Percentiles rank a stretch among this genome's conserved stretches.
Evolutionary conservation across 2,797 vertebrate species (phyloP).

Genomic region (Chromis chromis): DNA sequence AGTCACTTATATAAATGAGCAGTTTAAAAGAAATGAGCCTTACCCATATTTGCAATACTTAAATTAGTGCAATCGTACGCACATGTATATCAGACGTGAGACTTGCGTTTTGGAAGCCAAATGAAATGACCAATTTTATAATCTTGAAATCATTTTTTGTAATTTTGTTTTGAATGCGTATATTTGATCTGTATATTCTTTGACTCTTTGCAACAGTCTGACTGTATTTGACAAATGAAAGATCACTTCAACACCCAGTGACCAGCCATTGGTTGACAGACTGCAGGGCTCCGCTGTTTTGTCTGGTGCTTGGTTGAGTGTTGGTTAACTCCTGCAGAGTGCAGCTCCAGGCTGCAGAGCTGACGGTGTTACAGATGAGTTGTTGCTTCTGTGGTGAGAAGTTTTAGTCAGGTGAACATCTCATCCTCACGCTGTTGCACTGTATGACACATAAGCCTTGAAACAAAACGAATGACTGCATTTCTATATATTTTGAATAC

Average conservation of each 20-base stretch:
- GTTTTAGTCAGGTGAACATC: conserved; percentile 24
- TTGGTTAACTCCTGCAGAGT: conserved; percentile 11
- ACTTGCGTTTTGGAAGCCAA: conserved; percentile 23
- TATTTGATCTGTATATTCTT: conserved; percentile 40
- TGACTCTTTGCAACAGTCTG: conserved; percentile 15
- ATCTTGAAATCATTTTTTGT: not conserved
- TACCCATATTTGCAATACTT: conserved; percentile 19
- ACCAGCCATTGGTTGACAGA: conserved; percentile 28
- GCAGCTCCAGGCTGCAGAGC: conserved; percentile 37
- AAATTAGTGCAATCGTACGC: conserved; percentile 28
- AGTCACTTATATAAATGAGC: conserved; percentile 20
- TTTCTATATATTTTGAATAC: conserved; percentile 55
- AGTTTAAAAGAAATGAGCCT: conserved; percentile 15
- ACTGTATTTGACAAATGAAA: conserved; percentile 19
- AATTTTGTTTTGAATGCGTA: conserved; percentile 1
- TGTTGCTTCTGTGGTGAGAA: conserved; percentile 32
- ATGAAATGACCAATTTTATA: not conserved
- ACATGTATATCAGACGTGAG: conserved; percentile 22
- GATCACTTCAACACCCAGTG: conserved; percentile 16
- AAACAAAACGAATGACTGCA: conserved; percentile 34
- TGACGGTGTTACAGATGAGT: conserved; percentile 45
- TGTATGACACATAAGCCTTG: conserved; percentile 35
- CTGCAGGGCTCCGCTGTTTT: conserved; percentile 23
- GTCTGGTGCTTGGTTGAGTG: conserved; percentile 3
- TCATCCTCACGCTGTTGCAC: conserved; percentile 31